phyloP scores from a whole-genome alignment of 53 echinoderm and acorn worm species.

The Actinopyga echinites region DNA sequence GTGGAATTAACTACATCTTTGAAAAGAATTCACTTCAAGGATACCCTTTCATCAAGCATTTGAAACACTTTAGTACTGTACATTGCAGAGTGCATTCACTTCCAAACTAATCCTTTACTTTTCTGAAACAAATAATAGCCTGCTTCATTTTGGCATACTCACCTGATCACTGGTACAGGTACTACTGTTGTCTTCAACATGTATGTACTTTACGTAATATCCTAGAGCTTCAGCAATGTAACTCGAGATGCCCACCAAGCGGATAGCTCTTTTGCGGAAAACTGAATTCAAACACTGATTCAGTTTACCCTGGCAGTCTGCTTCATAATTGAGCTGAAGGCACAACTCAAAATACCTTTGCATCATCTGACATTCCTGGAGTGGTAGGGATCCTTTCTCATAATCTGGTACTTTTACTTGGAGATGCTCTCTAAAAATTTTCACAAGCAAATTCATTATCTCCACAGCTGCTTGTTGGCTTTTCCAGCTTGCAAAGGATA shows the following conservation, averaged over 20 bases:
- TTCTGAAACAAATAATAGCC: no score
- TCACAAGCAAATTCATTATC: conserved; percentile 1
- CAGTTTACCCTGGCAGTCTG: background rate
- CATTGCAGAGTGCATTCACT: no score
- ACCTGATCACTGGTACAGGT: no score
- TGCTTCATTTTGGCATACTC: no score
- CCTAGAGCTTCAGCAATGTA: conserved; percentile 20
- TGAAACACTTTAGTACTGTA: no score
- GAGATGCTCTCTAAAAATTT: background rate
- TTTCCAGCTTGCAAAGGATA: conserved; percentile 17
- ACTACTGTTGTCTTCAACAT: background rate
- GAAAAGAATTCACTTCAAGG: no score
- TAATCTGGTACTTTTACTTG: background rate
- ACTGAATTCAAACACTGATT: background rate
- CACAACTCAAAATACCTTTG: conserved; percentile 30
- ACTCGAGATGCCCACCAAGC: conserved; percentile 10
- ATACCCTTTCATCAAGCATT: no score
- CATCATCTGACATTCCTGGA: conserved; percentile 28
- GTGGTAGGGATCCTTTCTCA: background rate
- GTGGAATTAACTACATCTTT: no score
- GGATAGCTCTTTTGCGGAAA: background rate
- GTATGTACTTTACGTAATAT: conserved; percentile 4
- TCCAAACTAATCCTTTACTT: no score
- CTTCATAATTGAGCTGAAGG: conserved; percentile 24
- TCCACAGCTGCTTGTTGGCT: conserved; percentile 15